Percentiles rank a stretch among this genome's conserved stretches.
phyloP scores from a whole-genome alignment of 2,888 invertebrate genomes.

The Coenonympha glycerion region DNA sequence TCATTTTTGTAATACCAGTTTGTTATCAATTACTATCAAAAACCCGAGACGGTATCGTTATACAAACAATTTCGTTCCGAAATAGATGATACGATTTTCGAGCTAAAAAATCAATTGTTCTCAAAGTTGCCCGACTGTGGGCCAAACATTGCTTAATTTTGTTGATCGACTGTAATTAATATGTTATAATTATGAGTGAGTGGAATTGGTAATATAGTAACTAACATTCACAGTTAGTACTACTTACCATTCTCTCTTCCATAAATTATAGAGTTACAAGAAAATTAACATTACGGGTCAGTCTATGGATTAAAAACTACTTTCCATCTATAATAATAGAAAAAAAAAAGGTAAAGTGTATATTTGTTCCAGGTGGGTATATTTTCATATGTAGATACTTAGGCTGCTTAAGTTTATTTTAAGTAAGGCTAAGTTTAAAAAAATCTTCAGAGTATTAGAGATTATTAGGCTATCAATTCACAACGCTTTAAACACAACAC shows the following conservation, averaged over 20 bases:
- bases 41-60: constrained; percentile 53
- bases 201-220: constrained; percentile 13
- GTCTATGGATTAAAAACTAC: neutral
- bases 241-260: constrained; percentile 7
- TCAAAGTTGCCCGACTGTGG: neutral
- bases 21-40: neutral
- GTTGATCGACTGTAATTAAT: too few species aligned
- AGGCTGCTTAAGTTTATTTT: too few species aligned
- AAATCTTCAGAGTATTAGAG: too few species aligned
- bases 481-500: constrained; percentile 15
- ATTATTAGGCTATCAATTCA: neutral
- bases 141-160: too few species aligned
- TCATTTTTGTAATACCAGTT: neutral
- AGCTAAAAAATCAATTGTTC: neutral
- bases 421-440: neutral
- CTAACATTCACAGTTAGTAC: constrained; percentile 17
- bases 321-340: too few species aligned
- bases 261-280: constrained; percentile 2
- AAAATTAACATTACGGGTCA: neutral
- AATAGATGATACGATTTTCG: constrained; percentile 61
- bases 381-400: neutral
- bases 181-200: neutral
- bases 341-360: neutral
- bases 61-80: constrained; percentile 65
- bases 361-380: neutral